Conservation (phyloP, 2,888 invertebrate genomes). For the Malthinus seriepunctatus region DNA sequence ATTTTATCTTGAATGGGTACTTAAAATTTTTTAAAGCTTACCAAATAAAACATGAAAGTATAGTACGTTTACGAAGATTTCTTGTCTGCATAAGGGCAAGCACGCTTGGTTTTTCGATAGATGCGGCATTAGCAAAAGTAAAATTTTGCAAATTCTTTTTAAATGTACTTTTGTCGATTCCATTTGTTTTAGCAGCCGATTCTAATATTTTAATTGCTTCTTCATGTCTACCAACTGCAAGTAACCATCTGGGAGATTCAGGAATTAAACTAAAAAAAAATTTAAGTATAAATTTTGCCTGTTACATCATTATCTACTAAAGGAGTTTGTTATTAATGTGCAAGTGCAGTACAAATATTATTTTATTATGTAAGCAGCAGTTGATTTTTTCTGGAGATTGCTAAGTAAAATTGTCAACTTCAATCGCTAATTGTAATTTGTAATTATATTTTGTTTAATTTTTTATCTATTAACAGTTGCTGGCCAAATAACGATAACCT, state of each 20-base stretch:
- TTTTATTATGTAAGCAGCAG: too few species aligned
- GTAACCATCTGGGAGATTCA: slow-evolving; percentile 67
- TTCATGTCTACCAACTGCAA: slow-evolving; percentile 58
- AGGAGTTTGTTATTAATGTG: too few species aligned
- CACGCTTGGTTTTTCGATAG: slow-evolving; percentile 48
- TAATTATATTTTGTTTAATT: too few species aligned
- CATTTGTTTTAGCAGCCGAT: slow-evolving; percentile 47
- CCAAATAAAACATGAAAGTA: slow-evolving; percentile 60
- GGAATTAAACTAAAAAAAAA: slow-evolving; percentile 57
- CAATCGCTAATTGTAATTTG: too few species aligned
- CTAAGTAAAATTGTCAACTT: too few species aligned
- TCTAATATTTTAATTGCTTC: slow-evolving; percentile 56
- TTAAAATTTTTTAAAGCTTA: slow-evolving; percentile 40
- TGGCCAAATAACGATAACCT: too few species aligned
- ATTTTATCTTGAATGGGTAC: not conserved
- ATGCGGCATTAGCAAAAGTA: slow-evolving; percentile 38
- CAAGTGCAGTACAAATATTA: too few species aligned
- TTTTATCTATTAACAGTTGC: not conserved
- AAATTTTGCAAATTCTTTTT: slow-evolving; percentile 38
- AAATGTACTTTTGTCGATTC: slow-evolving; percentile 34
- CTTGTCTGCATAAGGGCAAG: slow-evolving; percentile 56
- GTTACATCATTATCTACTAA: too few species aligned
- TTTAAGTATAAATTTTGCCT: too few species aligned
- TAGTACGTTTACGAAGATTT: slow-evolving; percentile 58
- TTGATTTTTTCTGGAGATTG: too few species aligned